These are phyloP conservation scores for Ptychodera flava DNA, from an alignment of 35 echinoderm and acorn worm species.

Conservation along the genomic window DNA sequence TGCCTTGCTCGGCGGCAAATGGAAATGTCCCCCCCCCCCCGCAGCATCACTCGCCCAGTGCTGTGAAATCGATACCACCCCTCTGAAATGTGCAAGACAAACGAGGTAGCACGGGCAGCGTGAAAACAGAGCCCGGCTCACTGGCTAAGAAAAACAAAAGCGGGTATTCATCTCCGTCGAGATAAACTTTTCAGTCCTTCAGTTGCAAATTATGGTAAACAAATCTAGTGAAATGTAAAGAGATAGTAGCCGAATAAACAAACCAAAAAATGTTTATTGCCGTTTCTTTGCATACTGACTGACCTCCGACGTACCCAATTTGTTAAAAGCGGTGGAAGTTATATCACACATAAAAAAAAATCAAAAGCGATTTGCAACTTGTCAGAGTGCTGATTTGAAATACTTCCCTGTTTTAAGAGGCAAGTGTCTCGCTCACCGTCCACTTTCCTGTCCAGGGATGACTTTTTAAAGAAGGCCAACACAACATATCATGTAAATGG, in stretches of 20 bases:
- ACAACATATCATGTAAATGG: no score
- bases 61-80: neutral
- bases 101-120: neutral
- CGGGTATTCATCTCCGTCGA: neutral
- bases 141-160: neutral
- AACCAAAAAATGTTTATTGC: neutral
- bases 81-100: neutral
- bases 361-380: no score
- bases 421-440: no score
- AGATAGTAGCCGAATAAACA: neutral
- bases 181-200: neutral
- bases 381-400: no score
- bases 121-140: neutral
- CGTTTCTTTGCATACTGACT: neutral
- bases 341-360: no score
- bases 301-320: neutral
- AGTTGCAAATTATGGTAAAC: neutral
- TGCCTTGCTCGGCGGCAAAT: no score
- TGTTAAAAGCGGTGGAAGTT: no score
- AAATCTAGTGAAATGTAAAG: neutral
- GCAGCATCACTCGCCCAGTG: neutral
- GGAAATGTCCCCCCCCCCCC: no score
- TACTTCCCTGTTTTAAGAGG: no score
- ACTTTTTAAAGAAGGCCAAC: no score
- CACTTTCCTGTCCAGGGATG: no score